Percentiles rank a stretch among this genome's conserved stretches.
Evolutionary conservation across 1,140 invertebrate species (phyloP).

Genomic region (Drosophila lacteicornis): DNA sequence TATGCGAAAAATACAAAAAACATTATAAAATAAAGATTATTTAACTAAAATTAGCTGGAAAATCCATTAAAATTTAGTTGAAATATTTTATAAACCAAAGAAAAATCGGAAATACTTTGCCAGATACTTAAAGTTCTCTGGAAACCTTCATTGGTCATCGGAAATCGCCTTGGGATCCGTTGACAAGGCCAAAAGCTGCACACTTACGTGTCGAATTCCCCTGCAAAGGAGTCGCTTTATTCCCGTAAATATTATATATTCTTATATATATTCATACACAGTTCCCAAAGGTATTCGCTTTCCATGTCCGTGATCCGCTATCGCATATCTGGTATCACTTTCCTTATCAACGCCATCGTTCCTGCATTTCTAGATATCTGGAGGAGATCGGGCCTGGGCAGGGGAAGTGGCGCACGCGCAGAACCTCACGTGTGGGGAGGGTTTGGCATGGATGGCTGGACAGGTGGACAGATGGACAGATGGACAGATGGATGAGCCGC

Average conservation of each 20-base stretch:
- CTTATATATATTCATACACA: neutral
- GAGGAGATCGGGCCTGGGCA: neutral
- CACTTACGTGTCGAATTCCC: constrained; percentile 9
- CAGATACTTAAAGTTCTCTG: neutral
- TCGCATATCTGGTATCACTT: constrained; percentile 52
- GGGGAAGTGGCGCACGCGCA: constrained; percentile 34
- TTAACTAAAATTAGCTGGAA: neutral
- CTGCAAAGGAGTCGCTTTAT: neutral
- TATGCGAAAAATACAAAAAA: too few relatives aligned
- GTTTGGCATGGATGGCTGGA: constrained; percentile 13
- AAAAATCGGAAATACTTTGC: neutral
- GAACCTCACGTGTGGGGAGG: constrained; percentile 10
- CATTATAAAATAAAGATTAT: neutral
- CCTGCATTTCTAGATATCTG: constrained; percentile 5
- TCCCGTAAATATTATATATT: neutral
- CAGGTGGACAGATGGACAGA: constrained; percentile 2
- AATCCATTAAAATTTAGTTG: neutral
- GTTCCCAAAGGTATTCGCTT: constrained; percentile 53
- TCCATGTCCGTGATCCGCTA: constrained; percentile 35
- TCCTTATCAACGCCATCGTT: constrained; percentile 35
- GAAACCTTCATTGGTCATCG: constrained; percentile 22
- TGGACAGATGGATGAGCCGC: constrained; percentile 5
- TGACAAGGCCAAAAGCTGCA: constrained; percentile 34
- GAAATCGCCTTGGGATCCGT: constrained; percentile 12
- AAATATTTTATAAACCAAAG: too few relatives aligned